Evolutionary conservation across 2,113 vertebrate species (phyloP).

Genomic region (Marmota flaviventris): DNA sequence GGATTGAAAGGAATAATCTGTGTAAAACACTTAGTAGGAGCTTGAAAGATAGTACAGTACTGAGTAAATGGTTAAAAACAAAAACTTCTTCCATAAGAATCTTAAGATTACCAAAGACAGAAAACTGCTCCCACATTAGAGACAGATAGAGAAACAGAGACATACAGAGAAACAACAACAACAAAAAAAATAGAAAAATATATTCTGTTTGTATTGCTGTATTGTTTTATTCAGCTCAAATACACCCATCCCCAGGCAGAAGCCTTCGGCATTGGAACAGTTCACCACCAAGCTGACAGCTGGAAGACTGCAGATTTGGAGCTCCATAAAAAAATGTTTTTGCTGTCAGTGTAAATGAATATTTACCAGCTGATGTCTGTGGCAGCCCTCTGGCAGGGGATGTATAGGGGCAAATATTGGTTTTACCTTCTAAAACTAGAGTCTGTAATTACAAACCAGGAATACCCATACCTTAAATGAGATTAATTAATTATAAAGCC

Average conservation of each 20-base stretch:
- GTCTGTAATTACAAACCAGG: conserved; percentile 62
- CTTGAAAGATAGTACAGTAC: neutral
- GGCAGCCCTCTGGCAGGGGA: conserved; percentile 49
- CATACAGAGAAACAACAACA: neutral
- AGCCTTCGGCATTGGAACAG: neutral
- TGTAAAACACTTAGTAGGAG: neutral
- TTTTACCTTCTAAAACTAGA: conserved; percentile 53
- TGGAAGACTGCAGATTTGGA: neutral
- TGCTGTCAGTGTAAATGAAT: conserved; percentile 59
- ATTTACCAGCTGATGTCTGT: conserved; percentile 38
- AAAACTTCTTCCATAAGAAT: neutral
- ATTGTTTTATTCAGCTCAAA: conserved; percentile 22
- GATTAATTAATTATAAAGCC: conserved; percentile 78
- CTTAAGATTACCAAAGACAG: conserved; percentile 22
- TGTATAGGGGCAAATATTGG: conserved; percentile 67
- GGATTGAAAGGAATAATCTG: neutral
- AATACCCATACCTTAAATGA: conserved; percentile 61
- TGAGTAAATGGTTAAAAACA: neutral
- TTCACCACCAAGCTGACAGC: conserved; percentile 51
- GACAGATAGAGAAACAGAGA: neutral
- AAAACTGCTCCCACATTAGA: rapidly evolving
- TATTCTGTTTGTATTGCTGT: neutral
- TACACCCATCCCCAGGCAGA: neutral
- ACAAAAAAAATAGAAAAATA: neutral
- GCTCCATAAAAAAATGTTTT: conserved; percentile 38